These are phyloP conservation scores for Lysiphlebus fabarum DNA, from an alignment of 1,140 invertebrate species.

Conservation along the genomic window DNA sequence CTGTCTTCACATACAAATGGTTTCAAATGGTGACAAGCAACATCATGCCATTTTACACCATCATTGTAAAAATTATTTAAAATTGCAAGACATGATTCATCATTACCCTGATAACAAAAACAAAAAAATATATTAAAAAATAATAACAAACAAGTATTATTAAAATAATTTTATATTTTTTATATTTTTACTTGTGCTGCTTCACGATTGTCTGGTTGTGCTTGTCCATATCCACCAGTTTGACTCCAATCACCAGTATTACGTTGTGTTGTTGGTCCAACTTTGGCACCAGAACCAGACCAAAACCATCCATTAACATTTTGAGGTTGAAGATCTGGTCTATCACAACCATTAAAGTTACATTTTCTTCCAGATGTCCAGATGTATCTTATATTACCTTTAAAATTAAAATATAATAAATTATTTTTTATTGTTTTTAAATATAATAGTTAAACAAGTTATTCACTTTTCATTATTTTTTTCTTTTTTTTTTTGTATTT, in stretches of 20 bases:
- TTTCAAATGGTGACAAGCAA: conserved; percentile 87
- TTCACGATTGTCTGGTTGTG: conserved; percentile 87
- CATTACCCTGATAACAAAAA: conserved; percentile 67
- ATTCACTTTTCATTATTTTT: too few relatives aligned
- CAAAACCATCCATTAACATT: conserved; percentile 92
- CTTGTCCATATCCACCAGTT: conserved; percentile 79
- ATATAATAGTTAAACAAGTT: not conserved
- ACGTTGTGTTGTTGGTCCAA: conserved; percentile 80
- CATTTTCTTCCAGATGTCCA: conserved; percentile 91
- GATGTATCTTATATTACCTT: conserved; percentile 69
- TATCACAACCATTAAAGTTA: conserved; percentile 87
- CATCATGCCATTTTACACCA: conserved; percentile 89
- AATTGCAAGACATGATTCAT: conserved; percentile 85
- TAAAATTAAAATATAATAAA: conserved; percentile 11
- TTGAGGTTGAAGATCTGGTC: conserved; percentile 80
- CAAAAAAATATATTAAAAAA: conserved; percentile 29
- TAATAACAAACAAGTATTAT: conserved; percentile 17
- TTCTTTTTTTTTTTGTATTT: too few relatives aligned
- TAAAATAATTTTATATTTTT: not conserved
- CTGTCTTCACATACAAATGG: conserved; percentile 91
- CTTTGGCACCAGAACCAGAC: conserved; percentile 86
- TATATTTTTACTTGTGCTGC: conserved; percentile 68
- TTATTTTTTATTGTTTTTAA: conserved; percentile 8
- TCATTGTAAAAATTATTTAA: conserved; percentile 92
- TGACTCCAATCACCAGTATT: conserved; percentile 85